Base-by-base conservation (phyloP, 2,797 vertebrate species). In the Amniataba percoides region DNA sequence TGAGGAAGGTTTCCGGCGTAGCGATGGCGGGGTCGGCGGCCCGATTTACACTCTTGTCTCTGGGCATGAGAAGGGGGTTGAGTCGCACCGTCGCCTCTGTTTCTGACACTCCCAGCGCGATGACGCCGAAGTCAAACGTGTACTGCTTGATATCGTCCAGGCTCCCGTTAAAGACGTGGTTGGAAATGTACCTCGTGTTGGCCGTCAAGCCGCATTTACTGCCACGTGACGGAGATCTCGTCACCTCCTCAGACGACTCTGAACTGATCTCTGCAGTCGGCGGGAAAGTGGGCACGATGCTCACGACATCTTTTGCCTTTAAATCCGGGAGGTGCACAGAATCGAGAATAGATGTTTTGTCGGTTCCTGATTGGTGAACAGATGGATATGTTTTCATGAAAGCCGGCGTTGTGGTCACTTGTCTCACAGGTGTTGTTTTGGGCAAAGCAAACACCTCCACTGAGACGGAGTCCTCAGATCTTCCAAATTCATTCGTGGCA, bases 101-200 rank as follows among this genome's bases (percentile, higher is more conserved):
- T 92, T 99, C 97, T 0, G 97, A 97, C 71, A 99, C 97, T 2
- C 97, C 97, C 36, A 99, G 89, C 0, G 97, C 97, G 0, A 99
- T 97, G 45, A 99, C 95, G 0, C 98, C 98, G 84, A 98, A 95
- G 86, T 98, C 97, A 5, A 99, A 99, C 0, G 93, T 94, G 69
- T 97, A 97, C 40, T 96, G 96, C 88, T 97, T 98, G 51, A 97
- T 92, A 21, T 97, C 95, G 2, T 96, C 95, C 0, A 95, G 77
- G 18, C 96, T 99, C 59, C 93, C 89, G 52, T 98, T 98, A 78
- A 96, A 96, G 52, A 96, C 96, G 1, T 97, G 95, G 74, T 96
- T 97, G 13, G 98, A 97, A 66, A 97, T 86, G 74, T 97, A 97
- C 42, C 88, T 94, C 0, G 95, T 94, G 15, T 95, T 94, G 0